These are phyloP conservation scores for honey bee (Apis mellifera) DNA, from an alignment of 1,140 invertebrate species.

Conservation along the genomic window Amel_HAv3.1 CM009938.2:9104501-9105000, in stretches of 20 bases:
- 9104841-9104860: constrained; percentile 73
- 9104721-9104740: constrained; percentile 73
- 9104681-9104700: constrained; percentile 77
- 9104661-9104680: constrained; percentile 78
- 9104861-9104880: constrained; percentile 16
- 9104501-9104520: no score
- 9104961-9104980: no score
- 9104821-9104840: constrained; percentile 77
- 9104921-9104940: no score
- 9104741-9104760: constrained; percentile 75
- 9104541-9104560: no score
- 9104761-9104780: constrained; percentile 75
- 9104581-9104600: not conserved
- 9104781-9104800: constrained; percentile 76
- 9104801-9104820: constrained; percentile 78
- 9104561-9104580: no score
- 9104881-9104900: not conserved
- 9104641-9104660: constrained; percentile 79
- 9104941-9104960: no score
- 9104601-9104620: not conserved
- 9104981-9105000: no score
- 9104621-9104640: not conserved
- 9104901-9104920: not conserved
- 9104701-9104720: constrained; percentile 77
- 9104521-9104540: no score